phyloP scores from a whole-genome alignment of 1,140 invertebrate genomes.

The Neodiprion pinetum region DNA sequence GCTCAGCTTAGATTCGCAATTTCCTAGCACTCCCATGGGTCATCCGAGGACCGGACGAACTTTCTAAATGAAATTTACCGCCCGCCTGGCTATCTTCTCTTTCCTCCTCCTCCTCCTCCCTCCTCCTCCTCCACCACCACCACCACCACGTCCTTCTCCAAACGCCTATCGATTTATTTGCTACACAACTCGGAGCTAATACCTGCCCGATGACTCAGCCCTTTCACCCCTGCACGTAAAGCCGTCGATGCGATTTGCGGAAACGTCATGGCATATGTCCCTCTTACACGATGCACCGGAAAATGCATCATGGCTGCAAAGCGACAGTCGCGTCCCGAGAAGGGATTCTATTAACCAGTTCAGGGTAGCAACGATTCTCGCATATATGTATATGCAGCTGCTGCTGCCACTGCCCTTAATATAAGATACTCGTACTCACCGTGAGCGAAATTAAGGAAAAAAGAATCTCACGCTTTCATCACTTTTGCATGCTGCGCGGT shows the following conservation, averaged over 20 bases:
- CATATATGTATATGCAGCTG: too few relatives aligned
- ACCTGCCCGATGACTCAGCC: neutral
- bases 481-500: too few relatives aligned
- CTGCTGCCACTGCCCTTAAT: too few relatives aligned
- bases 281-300: neutral
- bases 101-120: neutral
- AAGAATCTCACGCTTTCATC: too few relatives aligned
- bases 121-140: too few relatives aligned
- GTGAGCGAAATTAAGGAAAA: too few relatives aligned
- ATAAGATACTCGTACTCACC: too few relatives aligned
- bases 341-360: too few relatives aligned
- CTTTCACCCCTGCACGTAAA: neutral
- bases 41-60: conserved; percentile 1
- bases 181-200: neutral
- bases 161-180: neutral
- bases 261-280: neutral
- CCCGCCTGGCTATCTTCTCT: neutral
- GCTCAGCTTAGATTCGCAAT: conserved; percentile 1
- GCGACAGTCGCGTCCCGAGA: too few relatives aligned
- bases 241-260: neutral
- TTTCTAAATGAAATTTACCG: conserved; percentile 7
- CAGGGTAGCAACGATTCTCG: too few relatives aligned
- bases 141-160: neutral
- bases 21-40: conserved; percentile 3
- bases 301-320: too few relatives aligned